phyloP scores from a whole-genome alignment of 2,113 vertebrate genomes.

The Gila orcuttii region DNA sequence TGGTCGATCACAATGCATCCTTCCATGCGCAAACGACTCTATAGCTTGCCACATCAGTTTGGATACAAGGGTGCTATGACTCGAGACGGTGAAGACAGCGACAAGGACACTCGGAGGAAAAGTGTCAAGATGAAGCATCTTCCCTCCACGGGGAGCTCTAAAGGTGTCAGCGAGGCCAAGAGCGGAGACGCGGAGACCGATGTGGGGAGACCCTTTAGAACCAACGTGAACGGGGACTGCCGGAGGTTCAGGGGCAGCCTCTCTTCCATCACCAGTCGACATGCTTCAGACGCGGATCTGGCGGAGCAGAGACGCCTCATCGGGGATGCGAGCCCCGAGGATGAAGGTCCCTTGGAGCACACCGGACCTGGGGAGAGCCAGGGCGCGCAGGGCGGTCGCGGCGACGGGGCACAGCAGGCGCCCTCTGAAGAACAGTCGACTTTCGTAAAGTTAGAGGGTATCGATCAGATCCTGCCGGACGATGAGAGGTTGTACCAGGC shows the following conservation, averaged over 20 bases:
- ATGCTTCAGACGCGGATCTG: slow-evolving; percentile 80
- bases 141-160: slow-evolving; percentile 77
- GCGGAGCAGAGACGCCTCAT: slow-evolving; percentile 90
- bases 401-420: slow-evolving; percentile 60
- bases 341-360: slow-evolving; percentile 77
- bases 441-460: slow-evolving; percentile 89
- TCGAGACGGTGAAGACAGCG: slow-evolving; percentile 83
- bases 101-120: slow-evolving; percentile 88
- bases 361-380: slow-evolving; percentile 71
- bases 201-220: slow-evolving; percentile 77
- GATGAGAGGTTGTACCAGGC: slow-evolving; percentile 88
- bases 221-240: slow-evolving; percentile 96
- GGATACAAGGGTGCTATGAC: slow-evolving; percentile 85
- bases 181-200: slow-evolving; percentile 79
- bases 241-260: slow-evolving; percentile 89
- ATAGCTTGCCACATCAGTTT: slow-evolving; percentile 95
- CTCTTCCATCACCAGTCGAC: slow-evolving; percentile 88
- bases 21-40: slow-evolving; percentile 96
- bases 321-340: slow-evolving; percentile 77
- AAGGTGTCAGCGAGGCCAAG: slow-evolving; percentile 72
- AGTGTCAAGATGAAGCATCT: slow-evolving; percentile 91
- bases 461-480: slow-evolving; percentile 87
- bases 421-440: slow-evolving; percentile 76
- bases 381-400: slow-evolving; percentile 64
- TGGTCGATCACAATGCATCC: slow-evolving; percentile 79